These are phyloP conservation scores for Euphydryas editha DNA, from an alignment of 2,888 invertebrate genomes.

Conservation along the genomic window DNA sequence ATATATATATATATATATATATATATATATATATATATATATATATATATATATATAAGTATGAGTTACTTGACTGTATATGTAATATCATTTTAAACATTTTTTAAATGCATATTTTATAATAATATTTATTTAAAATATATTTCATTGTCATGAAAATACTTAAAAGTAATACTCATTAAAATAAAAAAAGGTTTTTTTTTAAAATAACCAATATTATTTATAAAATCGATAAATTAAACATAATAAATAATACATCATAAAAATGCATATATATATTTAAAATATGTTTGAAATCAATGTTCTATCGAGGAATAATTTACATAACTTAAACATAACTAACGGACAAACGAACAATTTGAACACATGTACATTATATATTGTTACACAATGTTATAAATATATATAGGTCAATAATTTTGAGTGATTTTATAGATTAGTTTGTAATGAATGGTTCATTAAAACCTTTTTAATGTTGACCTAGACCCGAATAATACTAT, in stretches of 20 bases:
- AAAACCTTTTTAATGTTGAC: conserved; percentile 32
- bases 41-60: too few species aligned
- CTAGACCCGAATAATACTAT: conserved; percentile 32
- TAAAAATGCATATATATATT: neutral
- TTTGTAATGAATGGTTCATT: conserved; percentile 19
- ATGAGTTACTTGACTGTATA: too few species aligned
- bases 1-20: too few species aligned
- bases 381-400: conserved; percentile 1
- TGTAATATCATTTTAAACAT: too few species aligned
- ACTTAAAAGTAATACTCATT: too few species aligned
- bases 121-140: too few species aligned
- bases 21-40: too few species aligned
- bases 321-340: neutral
- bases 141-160: too few species aligned
- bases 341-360: neutral
- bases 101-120: too few species aligned
- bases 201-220: too few species aligned
- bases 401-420: neutral
- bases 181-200: too few species aligned
- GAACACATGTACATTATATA: neutral
- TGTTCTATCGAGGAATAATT: conserved; percentile 11
- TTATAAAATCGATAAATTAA: conserved; percentile 16
- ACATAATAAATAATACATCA: conserved; percentile 24
- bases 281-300: neutral
- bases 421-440: conserved; percentile 13